Evolutionary conservation across 1,140 invertebrate genomes (phyloP), one percentile per base, ranked within the genome.

Genomic region (Schlechtendalia chinensis): DNA sequence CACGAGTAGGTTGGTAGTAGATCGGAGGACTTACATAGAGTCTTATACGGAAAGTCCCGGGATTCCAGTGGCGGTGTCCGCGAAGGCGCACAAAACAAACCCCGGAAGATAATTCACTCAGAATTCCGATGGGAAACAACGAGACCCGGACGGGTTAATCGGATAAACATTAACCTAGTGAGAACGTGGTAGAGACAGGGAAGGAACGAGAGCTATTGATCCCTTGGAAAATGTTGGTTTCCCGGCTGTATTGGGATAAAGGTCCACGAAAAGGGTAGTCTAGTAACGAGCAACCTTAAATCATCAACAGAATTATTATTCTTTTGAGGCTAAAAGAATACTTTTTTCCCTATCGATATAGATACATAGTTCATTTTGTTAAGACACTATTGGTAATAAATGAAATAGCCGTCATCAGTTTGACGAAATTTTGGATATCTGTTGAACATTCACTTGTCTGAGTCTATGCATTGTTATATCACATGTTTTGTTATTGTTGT

Each of bases 91-190:
- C 58, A 50, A 79, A 79, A 79, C 75, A 63, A 79, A 79, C 75
- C 75, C 75, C 56, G 58, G 75, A 79, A 79, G 58, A 79, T 79
- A 79, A 79, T 79, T 79, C 75, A 79, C 75, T 63, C 75, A 63
- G 75, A 63, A 79, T 79, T 79, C 75, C 75, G 75, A 39, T 79
- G 75, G 75, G 75, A 79, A 79, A 61, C 75, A 50, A 79, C 75
- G 58, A 50, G 45, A 63, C 58, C 58, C 75, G 75, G 75, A 79
- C 75, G 75, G 75, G 75, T 58, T 79, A 79, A 79, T 79, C 75
- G 75, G 75, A 79, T 79, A 63, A 79, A 79, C 75, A 79, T 79
- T 79, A 79, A 79, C 75, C 75, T 79, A 79, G 56, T 47, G 56
- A 50, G 22, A 47, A 79, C 75, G 75, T 14, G 39, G 32, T 8